These are phyloP conservation scores for Haemorhous mexicanus DNA, from an alignment of 2,113 vertebrate species.

Conservation along the genomic window DNA sequence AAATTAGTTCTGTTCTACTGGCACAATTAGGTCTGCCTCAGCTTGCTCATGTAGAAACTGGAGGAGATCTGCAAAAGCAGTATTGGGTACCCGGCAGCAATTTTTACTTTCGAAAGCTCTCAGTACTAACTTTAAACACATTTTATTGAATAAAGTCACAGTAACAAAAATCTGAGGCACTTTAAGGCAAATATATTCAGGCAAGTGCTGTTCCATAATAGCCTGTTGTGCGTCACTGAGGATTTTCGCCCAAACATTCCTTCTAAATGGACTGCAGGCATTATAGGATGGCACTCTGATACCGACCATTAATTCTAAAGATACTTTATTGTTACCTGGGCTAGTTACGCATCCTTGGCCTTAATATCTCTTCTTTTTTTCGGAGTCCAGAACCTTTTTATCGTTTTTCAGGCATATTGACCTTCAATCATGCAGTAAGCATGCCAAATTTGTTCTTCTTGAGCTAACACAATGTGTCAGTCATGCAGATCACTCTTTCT, in stretches of 20 bases:
- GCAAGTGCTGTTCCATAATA: not conserved
- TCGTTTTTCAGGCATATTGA: slow-evolving; percentile 43
- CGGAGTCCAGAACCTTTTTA: not conserved
- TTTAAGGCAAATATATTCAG: not conserved
- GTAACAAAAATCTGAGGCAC: not conserved
- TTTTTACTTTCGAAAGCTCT: not conserved
- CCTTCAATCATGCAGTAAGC: slow-evolving; percentile 47
- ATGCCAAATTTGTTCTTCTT: slow-evolving; percentile 30
- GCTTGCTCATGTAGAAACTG: not conserved
- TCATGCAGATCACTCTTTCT: not conserved
- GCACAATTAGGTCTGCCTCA: not conserved
- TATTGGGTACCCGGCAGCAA: not conserved
- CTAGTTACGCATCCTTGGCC: slow-evolving; percentile 1
- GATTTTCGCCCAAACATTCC: not conserved
- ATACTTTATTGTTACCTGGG: not conserved
- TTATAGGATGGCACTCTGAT: not conserved
- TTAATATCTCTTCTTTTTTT: slow-evolving; percentile 27
- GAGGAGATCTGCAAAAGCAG: not conserved
- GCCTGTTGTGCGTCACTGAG: not conserved
- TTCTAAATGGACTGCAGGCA: not conserved
- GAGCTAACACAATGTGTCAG: not conserved
- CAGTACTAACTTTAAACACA: not conserved
- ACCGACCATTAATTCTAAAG: not conserved
- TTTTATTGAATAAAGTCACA: not conserved
- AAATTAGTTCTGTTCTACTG: not conserved